phyloP scores from a whole-genome alignment of 1,140 invertebrate species.

The Zaprionus nigranus region DNA sequence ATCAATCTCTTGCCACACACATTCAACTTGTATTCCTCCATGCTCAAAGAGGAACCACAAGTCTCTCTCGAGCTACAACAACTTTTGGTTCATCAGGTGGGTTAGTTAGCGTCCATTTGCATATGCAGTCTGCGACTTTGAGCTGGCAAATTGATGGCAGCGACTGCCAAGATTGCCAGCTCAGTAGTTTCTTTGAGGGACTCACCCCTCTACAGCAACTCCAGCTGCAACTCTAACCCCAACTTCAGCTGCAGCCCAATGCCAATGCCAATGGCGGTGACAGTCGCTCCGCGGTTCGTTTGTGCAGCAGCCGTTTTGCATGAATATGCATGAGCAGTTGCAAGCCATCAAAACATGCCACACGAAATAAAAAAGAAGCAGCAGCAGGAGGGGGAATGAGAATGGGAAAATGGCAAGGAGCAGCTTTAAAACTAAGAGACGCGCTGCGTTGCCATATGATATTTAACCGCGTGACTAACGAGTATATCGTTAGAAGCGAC shows the following conservation, averaged over 20 bases:
- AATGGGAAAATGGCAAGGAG: neutral
- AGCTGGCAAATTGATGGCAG: neutral
- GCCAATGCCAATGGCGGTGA: conserved; percentile 50
- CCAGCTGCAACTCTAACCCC: neutral
- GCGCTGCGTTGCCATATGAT: conserved; percentile 62
- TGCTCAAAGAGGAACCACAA: neutral
- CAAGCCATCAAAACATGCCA: conserved; percentile 76
- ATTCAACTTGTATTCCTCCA: neutral
- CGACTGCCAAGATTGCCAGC: conserved; percentile 1
- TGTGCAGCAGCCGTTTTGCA: conserved; percentile 64
- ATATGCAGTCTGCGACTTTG: conserved; percentile 13
- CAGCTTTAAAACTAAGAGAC: conserved; percentile 67
- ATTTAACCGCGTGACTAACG: conserved; percentile 77
- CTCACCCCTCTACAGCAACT: conserved; percentile 6
- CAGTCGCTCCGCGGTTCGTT: conserved; percentile 59
- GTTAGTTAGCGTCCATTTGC: conserved; percentile 42
- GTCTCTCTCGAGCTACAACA: neutral
- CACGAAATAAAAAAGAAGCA: conserved; percentile 19
- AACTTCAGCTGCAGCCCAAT: conserved; percentile 11
- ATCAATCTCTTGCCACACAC: neutral
- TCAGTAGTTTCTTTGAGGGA: conserved; percentile 35
- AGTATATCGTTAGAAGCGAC: conserved; percentile 72
- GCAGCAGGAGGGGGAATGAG: neutral
- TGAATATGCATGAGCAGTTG: conserved; percentile 80
- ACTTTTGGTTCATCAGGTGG: conserved; percentile 35